These are phyloP conservation scores for Pentalonia nigronervosa DNA, from an alignment of 1,140 invertebrate genomes.

Conservation along the genomic window DNA sequence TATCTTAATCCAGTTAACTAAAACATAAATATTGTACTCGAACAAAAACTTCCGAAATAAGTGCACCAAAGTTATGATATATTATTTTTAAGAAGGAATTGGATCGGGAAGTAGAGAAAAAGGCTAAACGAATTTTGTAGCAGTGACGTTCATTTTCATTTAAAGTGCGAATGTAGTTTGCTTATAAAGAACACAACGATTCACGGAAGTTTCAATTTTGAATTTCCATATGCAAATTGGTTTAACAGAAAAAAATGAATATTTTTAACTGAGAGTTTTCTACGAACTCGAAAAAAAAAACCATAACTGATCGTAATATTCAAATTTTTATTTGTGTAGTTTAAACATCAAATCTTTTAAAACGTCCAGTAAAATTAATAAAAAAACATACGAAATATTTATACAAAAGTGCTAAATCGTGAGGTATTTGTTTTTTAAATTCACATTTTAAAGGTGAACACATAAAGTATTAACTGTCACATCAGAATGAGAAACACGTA, in stretches of 20 bases:
- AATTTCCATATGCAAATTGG: slow-evolving; percentile 49
- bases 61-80: neutral
- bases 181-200: neutral
- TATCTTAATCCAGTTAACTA: neutral
- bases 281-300: neutral
- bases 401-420: neutral
- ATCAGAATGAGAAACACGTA: neutral
- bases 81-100: neutral
- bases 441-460: neutral
- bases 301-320: neutral
- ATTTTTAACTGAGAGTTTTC: neutral
- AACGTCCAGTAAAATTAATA: neutral
- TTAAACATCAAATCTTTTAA: neutral
- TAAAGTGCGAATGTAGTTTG: neutral
- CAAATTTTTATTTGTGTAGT: neutral
- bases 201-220: neutral
- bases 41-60: neutral
- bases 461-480: neutral
- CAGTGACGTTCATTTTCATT: slow-evolving; percentile 29
- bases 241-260: neutral
- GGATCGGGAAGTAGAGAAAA: no score
- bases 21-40: slow-evolving; percentile 24
- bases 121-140: neutral
- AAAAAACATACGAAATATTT: neutral
- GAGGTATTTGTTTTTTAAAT: neutral